Percentiles rank a stretch among this genome's conserved stretches.
These are phyloP conservation scores for Darevskia mixta DNA, from an alignment of 2,797 vertebrate genomes.

Conservation along the genomic window DNA sequence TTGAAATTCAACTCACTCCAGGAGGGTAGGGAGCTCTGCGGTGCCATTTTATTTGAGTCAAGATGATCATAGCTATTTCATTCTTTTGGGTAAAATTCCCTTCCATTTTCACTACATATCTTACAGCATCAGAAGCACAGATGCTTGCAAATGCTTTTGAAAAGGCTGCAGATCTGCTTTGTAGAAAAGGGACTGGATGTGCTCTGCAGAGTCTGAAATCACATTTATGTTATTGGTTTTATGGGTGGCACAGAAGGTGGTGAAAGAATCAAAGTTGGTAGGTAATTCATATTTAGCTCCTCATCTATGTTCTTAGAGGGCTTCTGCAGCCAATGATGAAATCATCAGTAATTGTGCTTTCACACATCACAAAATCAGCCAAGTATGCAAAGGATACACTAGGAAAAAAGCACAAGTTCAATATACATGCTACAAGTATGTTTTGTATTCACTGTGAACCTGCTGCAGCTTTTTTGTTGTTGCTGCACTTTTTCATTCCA, in stretches of 20 bases:
- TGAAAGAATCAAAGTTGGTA: background rate
- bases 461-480: background rate
- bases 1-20: background rate
- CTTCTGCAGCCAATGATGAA: background rate
- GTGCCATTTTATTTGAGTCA: background rate
- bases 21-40: background rate
- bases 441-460: background rate
- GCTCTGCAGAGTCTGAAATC: background rate
- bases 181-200: background rate
- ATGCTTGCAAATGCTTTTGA: background rate
- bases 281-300: conserved; percentile 18
- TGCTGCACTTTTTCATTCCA: background rate
- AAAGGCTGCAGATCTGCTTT: background rate
- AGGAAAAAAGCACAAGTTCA: background rate
- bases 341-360: conserved; percentile 1
- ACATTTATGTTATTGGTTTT: background rate
- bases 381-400: conserved; percentile 3
- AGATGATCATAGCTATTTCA: conserved; percentile 4
- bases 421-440: background rate
- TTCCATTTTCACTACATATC: background rate
- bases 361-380: conserved; percentile 9
- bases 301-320: background rate
- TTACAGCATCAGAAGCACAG: background rate
- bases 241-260: background rate
- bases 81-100: background rate